Evolutionary conservation across 2,797 vertebrate genomes (phyloP).

Genomic region (Hemitrygon akajei): DNA sequence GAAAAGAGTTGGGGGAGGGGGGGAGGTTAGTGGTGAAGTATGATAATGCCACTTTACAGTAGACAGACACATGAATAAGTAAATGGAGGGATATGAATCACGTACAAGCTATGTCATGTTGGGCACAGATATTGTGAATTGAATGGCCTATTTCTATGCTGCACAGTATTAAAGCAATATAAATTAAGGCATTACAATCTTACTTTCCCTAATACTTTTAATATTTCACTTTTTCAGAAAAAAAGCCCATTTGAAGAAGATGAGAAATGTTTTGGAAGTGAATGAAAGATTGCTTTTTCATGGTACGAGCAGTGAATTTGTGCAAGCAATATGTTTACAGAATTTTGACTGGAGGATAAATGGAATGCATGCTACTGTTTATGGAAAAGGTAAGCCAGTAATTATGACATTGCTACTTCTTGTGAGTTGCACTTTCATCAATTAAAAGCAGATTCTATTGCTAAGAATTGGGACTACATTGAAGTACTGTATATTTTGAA

Average conservation of each 20-base stretch:
- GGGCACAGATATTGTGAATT: too few relatives aligned
- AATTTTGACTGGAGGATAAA: constrained; percentile 97
- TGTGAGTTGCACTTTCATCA: constrained; percentile 18
- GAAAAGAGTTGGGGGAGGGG: too few relatives aligned
- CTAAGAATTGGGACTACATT: neutral
- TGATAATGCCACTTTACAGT: too few relatives aligned
- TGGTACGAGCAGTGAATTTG: constrained; percentile 86
- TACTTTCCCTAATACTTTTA: neutral
- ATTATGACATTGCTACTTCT: neutral
- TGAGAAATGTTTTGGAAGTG: constrained; percentile 72
- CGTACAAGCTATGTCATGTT: too few relatives aligned
- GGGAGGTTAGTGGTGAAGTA: too few relatives aligned
- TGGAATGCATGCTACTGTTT: constrained; percentile 83
- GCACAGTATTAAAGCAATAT: neutral
- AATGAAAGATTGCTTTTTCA: constrained; percentile 95
- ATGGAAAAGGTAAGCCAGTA: constrained; percentile 79
- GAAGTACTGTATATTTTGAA: neutral
- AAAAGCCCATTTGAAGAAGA: constrained; percentile 86
- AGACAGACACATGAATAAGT: too few relatives aligned
- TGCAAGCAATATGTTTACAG: constrained; percentile 91
- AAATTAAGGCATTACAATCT: neutral
- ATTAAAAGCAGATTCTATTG: constrained; percentile 32
- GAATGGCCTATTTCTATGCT: too few relatives aligned
- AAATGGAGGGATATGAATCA: too few relatives aligned
- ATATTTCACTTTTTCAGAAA: constrained; percentile 64